Evolutionary conservation across 2,797 vertebrate genomes (phyloP).

Genomic region (Todus mexicanus): DNA sequence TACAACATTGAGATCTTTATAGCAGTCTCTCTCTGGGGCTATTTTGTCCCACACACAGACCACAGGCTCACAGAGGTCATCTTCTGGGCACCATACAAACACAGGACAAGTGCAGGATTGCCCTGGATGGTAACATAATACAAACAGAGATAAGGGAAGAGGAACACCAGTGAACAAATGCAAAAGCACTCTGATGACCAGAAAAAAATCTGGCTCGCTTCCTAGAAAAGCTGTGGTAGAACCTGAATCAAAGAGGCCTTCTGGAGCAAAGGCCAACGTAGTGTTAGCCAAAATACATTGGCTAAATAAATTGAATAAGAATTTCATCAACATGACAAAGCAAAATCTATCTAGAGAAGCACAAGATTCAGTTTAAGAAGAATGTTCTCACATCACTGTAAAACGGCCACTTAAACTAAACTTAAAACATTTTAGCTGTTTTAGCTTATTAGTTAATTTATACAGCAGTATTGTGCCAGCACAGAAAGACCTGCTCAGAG

Average conservation of each 20-base stretch:
- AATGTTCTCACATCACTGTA: fast-evolving
- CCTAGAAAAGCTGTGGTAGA: background rate
- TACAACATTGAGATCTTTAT: background rate
- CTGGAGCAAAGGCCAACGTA: background rate
- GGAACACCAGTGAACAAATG: background rate
- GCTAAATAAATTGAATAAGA: background rate
- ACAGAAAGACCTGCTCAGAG: background rate
- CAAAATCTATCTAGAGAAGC: background rate
- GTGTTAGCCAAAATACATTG: background rate
- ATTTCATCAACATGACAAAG: background rate
- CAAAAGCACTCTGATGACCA: background rate
- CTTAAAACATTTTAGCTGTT: background rate
- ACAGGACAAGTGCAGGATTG: background rate
- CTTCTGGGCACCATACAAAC: background rate
- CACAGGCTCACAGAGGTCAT: background rate
- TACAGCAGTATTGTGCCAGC: background rate
- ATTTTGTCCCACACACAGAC: background rate
- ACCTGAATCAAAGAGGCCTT: background rate
- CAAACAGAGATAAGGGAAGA: constrained; percentile 51
- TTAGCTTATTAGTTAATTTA: background rate
- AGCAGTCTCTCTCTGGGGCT: background rate
- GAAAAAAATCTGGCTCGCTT: constrained; percentile 5
- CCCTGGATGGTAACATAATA: background rate
- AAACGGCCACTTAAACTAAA: background rate
- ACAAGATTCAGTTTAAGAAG: background rate